These are phyloP conservation scores for Percina caprodes DNA, from an alignment of 2,113 vertebrate genomes.

Conservation along the genomic window DNA sequence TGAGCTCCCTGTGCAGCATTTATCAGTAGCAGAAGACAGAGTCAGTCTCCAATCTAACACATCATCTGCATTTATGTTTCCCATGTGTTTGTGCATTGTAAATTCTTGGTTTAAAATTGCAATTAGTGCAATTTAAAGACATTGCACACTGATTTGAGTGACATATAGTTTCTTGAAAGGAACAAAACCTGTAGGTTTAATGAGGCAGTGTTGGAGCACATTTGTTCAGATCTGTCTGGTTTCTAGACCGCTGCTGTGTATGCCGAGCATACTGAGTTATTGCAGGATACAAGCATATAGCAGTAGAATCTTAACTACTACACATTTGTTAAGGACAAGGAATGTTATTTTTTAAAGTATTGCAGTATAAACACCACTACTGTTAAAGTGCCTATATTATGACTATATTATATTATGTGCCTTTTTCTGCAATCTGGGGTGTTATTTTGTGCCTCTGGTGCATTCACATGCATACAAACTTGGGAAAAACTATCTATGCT, in stretches of 20 bases:
- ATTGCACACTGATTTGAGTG: background rate
- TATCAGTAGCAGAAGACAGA: constrained; percentile 9
- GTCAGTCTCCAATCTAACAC: background rate
- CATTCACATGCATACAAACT: too few relatives aligned
- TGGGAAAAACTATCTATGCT: too few relatives aligned
- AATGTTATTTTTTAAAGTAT: background rate
- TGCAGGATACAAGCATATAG: background rate
- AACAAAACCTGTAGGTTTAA: constrained; percentile 12
- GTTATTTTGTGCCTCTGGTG: too few relatives aligned
- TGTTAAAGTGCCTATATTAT: too few relatives aligned
- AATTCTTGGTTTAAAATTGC: background rate
- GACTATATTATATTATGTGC: too few relatives aligned
- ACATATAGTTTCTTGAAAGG: background rate
- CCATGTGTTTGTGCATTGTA: background rate
- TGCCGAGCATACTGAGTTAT: background rate
- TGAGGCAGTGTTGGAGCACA: background rate
- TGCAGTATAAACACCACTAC: background rate
- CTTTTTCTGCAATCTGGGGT: too few relatives aligned
- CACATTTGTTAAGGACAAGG: background rate
- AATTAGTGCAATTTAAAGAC: background rate
- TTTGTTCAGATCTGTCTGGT: background rate
- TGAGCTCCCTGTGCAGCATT: constrained; percentile 21
- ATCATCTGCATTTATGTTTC: background rate
- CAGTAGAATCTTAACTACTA: background rate
- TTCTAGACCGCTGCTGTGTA: background rate